These are phyloP conservation scores for Heliconius nattereri DNA, from an alignment of 1,140 invertebrate species.

Conservation along the genomic window DNA sequence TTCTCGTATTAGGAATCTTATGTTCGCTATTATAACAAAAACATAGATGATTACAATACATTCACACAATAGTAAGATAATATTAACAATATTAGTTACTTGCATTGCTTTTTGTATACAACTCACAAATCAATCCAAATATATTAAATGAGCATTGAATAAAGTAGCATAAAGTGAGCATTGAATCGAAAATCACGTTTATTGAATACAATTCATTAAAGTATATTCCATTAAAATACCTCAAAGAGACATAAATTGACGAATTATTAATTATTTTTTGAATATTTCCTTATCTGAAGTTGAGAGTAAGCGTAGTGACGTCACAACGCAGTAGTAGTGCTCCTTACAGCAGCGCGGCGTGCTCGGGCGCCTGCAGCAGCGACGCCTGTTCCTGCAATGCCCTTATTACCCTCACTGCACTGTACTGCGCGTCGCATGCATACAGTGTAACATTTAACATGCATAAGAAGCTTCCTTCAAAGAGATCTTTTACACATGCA, in stretches of 20 bases:
- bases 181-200: background rate
- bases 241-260: too few relatives aligned
- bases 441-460: too few relatives aligned
- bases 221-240: too few relatives aligned
- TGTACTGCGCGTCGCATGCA: background rate
- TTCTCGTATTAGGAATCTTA: too few relatives aligned
- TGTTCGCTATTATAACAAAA: too few relatives aligned
- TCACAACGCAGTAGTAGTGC: background rate
- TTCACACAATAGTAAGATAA: too few relatives aligned
- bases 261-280: too few relatives aligned
- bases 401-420: background rate
- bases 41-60: too few relatives aligned
- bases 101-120: background rate
- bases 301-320: too few relatives aligned
- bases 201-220: background rate
- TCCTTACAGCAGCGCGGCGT: slow-evolving; percentile 56
- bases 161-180: too few relatives aligned
- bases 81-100: too few relatives aligned
- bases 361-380: slow-evolving; percentile 53
- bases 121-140: background rate
- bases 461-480: background rate
- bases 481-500: background rate
- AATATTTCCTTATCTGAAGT: too few relatives aligned
- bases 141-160: background rate
- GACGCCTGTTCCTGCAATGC: slow-evolving; percentile 56